These are phyloP conservation scores for Steinernema khuongi DNA, from an alignment of 1,140 invertebrate species.

Conservation along the genomic window DNA sequence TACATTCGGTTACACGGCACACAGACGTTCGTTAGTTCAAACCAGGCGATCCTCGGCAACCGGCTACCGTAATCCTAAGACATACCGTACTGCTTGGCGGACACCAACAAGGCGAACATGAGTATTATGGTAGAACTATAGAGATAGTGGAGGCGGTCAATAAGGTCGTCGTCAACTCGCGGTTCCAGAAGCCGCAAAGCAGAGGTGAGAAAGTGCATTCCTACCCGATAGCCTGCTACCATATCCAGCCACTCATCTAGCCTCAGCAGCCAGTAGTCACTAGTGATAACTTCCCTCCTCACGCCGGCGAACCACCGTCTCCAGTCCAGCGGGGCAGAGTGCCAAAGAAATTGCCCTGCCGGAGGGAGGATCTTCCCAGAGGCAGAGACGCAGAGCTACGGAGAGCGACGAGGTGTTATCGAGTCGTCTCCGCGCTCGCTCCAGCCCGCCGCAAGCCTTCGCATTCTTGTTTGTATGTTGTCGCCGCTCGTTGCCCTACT, in stretches of 20 bases:
- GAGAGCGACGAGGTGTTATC: background rate
- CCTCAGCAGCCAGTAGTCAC: background rate
- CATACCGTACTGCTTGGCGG: constrained; percentile 62
- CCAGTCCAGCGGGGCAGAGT: background rate
- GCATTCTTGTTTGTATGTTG: constrained; percentile 10
- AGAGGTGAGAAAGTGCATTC: constrained; percentile 56
- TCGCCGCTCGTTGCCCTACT: background rate
- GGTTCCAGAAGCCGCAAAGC: constrained; percentile 54
- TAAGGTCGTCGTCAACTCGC: constrained; percentile 63
- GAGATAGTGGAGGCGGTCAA: constrained; percentile 63
- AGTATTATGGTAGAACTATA: constrained; percentile 63
- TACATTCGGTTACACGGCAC: no score
- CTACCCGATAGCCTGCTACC: constrained; percentile 53
- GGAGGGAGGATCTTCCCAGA: background rate
- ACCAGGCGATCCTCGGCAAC: background rate
- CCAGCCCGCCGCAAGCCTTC: background rate
- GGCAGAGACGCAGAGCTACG: background rate
- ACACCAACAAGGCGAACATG: constrained; percentile 63
- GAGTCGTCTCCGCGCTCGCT: background rate
- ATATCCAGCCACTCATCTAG: constrained; percentile 31
- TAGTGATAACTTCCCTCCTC: constrained; percentile 4
- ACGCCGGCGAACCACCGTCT: background rate
- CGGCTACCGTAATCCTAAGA: no score
- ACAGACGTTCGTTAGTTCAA: no score
- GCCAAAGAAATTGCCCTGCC: background rate